A percentile compares a stretch with the other conserved stretches of the same genome.
Evolutionary conservation across 2,113 vertebrate genomes (phyloP).

Genomic region (Elephas maximus): DNA sequence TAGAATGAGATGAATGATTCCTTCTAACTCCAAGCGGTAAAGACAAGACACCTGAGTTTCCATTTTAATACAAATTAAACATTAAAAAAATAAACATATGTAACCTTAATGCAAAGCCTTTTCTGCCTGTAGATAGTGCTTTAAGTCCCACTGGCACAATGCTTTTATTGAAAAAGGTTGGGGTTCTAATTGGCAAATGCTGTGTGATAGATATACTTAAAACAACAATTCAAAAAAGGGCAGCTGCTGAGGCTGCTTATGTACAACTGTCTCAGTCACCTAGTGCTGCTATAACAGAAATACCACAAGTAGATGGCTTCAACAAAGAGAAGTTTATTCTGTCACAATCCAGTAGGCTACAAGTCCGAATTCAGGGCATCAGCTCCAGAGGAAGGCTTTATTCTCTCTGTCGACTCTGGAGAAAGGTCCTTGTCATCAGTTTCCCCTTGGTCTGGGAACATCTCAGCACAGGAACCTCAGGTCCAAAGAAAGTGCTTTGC

Average conservation of each 20-base stretch:
- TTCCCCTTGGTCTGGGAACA: too few species aligned
- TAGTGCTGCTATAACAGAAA: too few species aligned
- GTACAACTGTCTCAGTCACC: background rate
- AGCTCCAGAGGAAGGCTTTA: too few species aligned
- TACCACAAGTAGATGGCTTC: too few species aligned
- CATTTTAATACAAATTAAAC: conserved; percentile 25
- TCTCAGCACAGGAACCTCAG: too few species aligned
- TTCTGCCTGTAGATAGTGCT: background rate
- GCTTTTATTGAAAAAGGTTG: background rate
- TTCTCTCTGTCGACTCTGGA: too few species aligned
- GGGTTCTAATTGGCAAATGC: background rate
- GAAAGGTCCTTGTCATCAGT: too few species aligned
- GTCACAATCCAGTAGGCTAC: too few species aligned
- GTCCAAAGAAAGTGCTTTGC: too few species aligned
- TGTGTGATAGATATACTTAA: background rate
- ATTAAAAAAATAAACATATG: background rate
- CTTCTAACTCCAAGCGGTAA: conserved; percentile 44
- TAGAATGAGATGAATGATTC: background rate
- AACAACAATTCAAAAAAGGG: background rate
- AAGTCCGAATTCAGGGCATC: too few species aligned
- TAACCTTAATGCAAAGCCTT: background rate
- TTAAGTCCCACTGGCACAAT: background rate
- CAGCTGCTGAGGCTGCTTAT: background rate
- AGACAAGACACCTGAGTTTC: background rate
- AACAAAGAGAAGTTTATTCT: too few species aligned